Evolutionary conservation across 1,140 invertebrate genomes (phyloP).

Genomic region (Drosophila repleta): DNA sequence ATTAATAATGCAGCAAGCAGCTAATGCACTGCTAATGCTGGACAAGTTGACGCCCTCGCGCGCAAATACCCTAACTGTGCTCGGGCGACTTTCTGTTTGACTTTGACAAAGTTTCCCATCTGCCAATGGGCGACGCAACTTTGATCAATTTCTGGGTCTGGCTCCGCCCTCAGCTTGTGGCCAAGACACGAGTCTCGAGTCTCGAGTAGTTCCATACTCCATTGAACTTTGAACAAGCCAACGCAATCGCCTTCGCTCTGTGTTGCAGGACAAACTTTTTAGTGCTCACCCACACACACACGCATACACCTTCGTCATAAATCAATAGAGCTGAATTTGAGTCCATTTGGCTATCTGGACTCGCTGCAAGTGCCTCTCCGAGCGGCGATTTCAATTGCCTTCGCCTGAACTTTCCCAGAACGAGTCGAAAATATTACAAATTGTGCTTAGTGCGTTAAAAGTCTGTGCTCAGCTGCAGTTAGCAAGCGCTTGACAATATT

Average conservation of each 20-base stretch:
- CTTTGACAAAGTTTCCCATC: conserved; percentile 70
- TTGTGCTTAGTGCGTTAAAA: neutral
- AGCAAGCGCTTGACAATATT: neutral
- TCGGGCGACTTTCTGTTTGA: conserved; percentile 68
- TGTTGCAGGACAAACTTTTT: conserved; percentile 58
- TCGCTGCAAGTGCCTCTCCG: conserved; percentile 49
- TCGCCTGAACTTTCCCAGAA: conserved; percentile 50
- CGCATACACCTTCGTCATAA: conserved; percentile 54
- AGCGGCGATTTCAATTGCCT: conserved; percentile 37
- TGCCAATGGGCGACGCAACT: conserved; percentile 18
- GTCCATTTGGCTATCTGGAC: conserved; percentile 38
- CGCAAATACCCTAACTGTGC: conserved; percentile 9
- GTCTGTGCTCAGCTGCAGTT: neutral
- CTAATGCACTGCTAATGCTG: conserved; percentile 74
- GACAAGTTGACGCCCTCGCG: conserved; percentile 41
- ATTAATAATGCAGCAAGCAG: conserved; percentile 69
- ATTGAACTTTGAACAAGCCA: conserved; percentile 66
- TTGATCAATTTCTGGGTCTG: conserved; percentile 45
- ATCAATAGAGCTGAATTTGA: conserved; percentile 76
- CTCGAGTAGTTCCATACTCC: conserved; percentile 54
- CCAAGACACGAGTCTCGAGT: conserved; percentile 25
- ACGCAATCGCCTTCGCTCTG: conserved; percentile 21
- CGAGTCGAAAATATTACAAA: neutral
- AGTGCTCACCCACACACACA: conserved; percentile 4
- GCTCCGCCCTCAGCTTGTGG: conserved; percentile 32